phyloP scores from a whole-genome alignment of 2,888 invertebrate species.

The Maniola hyperantus region DNA sequence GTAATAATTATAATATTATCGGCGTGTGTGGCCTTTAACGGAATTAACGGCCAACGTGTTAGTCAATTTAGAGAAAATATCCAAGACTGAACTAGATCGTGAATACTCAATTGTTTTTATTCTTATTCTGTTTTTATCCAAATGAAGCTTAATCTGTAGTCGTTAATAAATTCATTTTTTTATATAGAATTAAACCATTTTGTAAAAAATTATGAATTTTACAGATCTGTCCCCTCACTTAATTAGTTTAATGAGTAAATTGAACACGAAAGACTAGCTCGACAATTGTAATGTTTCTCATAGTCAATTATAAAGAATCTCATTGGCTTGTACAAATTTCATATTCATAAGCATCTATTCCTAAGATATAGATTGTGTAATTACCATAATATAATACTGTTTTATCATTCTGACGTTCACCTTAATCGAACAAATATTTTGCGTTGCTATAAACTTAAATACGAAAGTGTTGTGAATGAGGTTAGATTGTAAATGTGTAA shows the following conservation, averaged over 20 bases:
- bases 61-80: conserved; percentile 75
- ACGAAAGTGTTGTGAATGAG: conserved; percentile 21
- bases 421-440: neutral
- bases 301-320: conserved; percentile 33
- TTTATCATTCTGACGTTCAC: neutral
- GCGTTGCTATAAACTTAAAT: neutral
- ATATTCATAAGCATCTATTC: conserved; percentile 9
- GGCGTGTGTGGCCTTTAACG: conserved; percentile 37
- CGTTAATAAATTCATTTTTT: neutral
- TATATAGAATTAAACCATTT: neutral
- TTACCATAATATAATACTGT: neutral
- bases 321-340: conserved; percentile 32
- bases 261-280: conserved; percentile 10
- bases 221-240: neutral
- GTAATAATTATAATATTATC: conserved; percentile 23
- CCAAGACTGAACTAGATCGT: conserved; percentile 74
- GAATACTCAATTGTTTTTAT: conserved; percentile 42
- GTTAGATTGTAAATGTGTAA: conserved; percentile 19
- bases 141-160: neutral
- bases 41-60: conserved; percentile 57
- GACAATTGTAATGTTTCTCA: conserved; percentile 21
- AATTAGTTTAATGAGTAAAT: neutral
- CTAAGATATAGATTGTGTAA: conserved; percentile 13
- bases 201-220: conserved; percentile 4
- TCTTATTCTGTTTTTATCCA: conserved; percentile 15